Percentiles rank a stretch among this genome's conserved stretches.
These are phyloP conservation scores for Mesopsocus fuscifrons DNA, from an alignment of 2,888 invertebrate genomes.

Conservation along the genomic window DNA sequence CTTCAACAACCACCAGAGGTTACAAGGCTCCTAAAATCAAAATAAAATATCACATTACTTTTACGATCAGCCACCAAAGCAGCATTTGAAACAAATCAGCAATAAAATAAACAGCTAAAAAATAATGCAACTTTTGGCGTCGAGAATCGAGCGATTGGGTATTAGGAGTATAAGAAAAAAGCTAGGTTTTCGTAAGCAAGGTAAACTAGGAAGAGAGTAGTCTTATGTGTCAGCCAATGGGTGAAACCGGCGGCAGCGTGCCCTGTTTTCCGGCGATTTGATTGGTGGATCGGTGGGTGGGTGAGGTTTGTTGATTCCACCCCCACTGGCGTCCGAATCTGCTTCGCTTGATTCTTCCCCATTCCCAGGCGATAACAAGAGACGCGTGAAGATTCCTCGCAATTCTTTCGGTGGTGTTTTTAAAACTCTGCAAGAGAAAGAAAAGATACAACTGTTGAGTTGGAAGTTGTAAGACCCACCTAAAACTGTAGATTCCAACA, in stretches of 20 bases:
- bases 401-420: conserved; percentile 10
- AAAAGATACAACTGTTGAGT: conserved; percentile 6
- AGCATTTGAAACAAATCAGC: no score
- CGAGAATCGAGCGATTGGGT: no score
- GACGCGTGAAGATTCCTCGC: conserved; percentile 18
- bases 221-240: conserved; percentile 6
- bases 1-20: no score
- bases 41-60: no score
- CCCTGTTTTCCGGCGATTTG: conserved; percentile 19
- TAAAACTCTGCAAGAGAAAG: conserved; percentile 6
- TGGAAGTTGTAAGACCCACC: no score
- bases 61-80: no score
- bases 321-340: conserved; percentile 16
- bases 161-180: not conserved
- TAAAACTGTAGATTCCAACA: no score
- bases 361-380: conserved; percentile 18
- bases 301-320: conserved; percentile 15
- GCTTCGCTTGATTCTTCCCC: conserved; percentile 18
- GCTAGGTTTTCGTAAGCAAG: not conserved
- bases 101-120: no score
- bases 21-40: no score
- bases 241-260: conserved; percentile 16
- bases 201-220: conserved; percentile 6
- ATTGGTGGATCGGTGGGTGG: conserved; percentile 17
- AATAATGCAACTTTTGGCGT: no score